Evolutionary conservation across 2,888 invertebrate species (phyloP).

Genomic region (Zhuqinia jingwanae): DNA sequence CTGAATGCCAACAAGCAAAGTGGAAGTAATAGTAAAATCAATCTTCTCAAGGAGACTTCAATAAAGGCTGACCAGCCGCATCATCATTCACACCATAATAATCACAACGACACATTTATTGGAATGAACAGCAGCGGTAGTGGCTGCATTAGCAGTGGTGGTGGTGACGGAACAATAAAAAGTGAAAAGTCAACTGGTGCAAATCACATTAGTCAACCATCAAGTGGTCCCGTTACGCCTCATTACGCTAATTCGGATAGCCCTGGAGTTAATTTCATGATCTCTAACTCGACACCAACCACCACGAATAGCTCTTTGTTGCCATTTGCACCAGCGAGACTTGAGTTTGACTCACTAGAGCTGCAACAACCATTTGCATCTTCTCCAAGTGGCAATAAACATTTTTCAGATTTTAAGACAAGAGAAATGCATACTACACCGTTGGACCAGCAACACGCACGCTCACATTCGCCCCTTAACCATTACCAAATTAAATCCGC

Average conservation of each 20-base stretch:
- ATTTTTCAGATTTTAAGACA: slow-evolving; percentile 56
- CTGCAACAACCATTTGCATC: slow-evolving; percentile 38
- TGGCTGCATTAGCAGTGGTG: slow-evolving; percentile 19
- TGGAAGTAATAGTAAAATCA: slow-evolving; percentile 46
- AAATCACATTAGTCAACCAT: slow-evolving; percentile 73
- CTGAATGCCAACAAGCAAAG: slow-evolving; percentile 46
- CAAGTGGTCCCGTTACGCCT: slow-evolving; percentile 63
- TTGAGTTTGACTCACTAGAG: slow-evolving; percentile 48
- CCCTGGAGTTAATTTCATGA: slow-evolving; percentile 73
- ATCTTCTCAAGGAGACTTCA: slow-evolving; percentile 65
- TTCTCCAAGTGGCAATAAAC: slow-evolving; percentile 41
- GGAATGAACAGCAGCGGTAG: background rate
- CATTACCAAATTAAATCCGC: slow-evolving; percentile 62
- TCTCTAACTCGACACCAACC: slow-evolving; percentile 59
- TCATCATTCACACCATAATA: slow-evolving; percentile 22
- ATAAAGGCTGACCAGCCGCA: slow-evolving; percentile 56
- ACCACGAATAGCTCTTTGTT: slow-evolving; percentile 5
- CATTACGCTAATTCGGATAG: slow-evolving; percentile 71
- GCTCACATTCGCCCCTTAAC: background rate
- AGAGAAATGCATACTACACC: slow-evolving; percentile 39
- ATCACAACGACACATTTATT: slow-evolving; percentile 25
- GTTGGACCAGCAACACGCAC: slow-evolving; percentile 22
- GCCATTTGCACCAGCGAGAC: slow-evolving; percentile 22
- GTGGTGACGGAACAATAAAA: slow-evolving; percentile 57
- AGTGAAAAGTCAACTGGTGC: slow-evolving; percentile 62